These are phyloP conservation scores for Arctia plantaginis DNA, from an alignment of 2,888 invertebrate species.

Conservation along the genomic window DNA sequence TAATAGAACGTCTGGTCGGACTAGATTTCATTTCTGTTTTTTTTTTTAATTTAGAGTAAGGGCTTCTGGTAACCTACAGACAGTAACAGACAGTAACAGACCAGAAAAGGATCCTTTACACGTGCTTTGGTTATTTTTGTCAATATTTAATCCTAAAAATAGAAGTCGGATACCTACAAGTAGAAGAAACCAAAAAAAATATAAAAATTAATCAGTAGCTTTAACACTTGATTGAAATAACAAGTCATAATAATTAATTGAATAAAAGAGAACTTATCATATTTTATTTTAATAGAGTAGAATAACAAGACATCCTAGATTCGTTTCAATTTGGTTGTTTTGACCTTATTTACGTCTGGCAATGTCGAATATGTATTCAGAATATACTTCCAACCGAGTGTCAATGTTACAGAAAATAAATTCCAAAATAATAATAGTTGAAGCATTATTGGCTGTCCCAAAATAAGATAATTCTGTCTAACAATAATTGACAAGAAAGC, in stretches of 20 bases:
- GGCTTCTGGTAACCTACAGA: not conserved
- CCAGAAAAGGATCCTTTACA: not conserved
- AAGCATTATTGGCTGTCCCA: not conserved
- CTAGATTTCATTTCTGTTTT: no score
- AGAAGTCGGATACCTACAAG: not conserved
- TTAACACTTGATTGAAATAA: not conserved
- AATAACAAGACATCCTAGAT: not conserved
- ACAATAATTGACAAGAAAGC: not conserved
- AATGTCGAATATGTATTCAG: conserved; percentile 13
- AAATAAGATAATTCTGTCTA: not conserved
- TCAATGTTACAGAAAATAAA: not conserved
- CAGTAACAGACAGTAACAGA: not conserved
- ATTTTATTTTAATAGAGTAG: not conserved
- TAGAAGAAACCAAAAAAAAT: not conserved
- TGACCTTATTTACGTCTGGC: conserved; percentile 19
- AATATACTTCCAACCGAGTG: not conserved
- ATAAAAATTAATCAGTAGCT: not conserved
- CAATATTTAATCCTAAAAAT: not conserved
- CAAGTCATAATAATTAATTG: not conserved
- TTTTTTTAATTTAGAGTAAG: no score
- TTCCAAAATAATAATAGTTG: not conserved
- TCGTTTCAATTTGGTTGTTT: conserved; percentile 8
- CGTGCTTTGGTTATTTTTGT: no score
- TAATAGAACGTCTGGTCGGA: no score
- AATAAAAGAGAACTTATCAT: not conserved